These are phyloP conservation scores for Mesaphorura yosii DNA, from an alignment of 1,140 invertebrate genomes.

Conservation along the genomic window DNA sequence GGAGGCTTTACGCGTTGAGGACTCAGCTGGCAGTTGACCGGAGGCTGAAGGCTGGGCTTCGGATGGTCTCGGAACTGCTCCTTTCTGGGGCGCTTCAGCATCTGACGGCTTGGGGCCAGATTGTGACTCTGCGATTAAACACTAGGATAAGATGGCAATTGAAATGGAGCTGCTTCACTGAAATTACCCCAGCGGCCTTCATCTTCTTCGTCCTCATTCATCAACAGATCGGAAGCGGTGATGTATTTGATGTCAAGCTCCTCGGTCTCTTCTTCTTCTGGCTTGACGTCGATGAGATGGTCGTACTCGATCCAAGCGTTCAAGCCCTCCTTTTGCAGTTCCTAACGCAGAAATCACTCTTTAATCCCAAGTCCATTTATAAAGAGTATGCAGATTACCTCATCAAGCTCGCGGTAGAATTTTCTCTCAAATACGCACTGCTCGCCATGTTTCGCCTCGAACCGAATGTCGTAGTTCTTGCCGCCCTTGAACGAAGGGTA, in stretches of 20 bases:
- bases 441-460: constrained; percentile 1
- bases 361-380: background rate
- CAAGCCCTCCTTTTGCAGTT: constrained; percentile 13
- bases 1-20: too few relatives aligned
- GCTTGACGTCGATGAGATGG: background rate
- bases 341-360: constrained; percentile 4
- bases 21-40: too few relatives aligned
- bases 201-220: background rate
- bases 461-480: constrained; percentile 1
- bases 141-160: too few relatives aligned
- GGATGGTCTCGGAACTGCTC: too few relatives aligned
- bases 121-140: too few relatives aligned
- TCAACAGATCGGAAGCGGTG: too few relatives aligned
- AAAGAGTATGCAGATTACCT: background rate
- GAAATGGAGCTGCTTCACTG: background rate
- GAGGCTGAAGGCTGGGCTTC: too few relatives aligned
- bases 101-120: too few relatives aligned
- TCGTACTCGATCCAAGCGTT: constrained; percentile 10
- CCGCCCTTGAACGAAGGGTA: background rate
- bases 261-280: background rate
- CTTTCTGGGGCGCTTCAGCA: too few relatives aligned
- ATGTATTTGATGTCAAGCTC: background rate
- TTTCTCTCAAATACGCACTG: constrained; percentile 10
- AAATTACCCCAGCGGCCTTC: background rate
- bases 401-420: constrained; percentile 7